Evolutionary conservation across 2,797 vertebrate species (phyloP).

Genomic region (Hippoglossus hippoglossus): DNA sequence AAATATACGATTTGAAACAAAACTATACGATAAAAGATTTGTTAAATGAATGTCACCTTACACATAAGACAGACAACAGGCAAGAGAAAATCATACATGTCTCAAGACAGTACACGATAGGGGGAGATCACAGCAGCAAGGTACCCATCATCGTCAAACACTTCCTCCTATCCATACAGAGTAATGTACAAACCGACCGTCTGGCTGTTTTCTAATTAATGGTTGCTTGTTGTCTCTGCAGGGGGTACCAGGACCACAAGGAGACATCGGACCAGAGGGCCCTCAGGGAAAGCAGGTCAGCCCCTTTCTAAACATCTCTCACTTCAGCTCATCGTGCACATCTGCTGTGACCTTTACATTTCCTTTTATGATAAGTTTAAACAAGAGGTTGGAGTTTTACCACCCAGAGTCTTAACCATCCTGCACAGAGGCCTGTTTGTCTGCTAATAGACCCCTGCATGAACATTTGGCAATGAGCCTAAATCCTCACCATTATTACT

Average conservation of each 20-base stretch:
- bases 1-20: too few species aligned
- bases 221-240: constrained; percentile 61
- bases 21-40: too few species aligned
- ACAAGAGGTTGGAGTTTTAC: constrained; percentile 50
- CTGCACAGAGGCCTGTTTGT: constrained; percentile 47
- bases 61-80: too few species aligned
- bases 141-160: not conserved
- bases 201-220: constrained; percentile 24
- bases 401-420: constrained; percentile 34
- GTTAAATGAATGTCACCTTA: too few species aligned
- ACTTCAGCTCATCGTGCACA: constrained; percentile 42
- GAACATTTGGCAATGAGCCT: constrained; percentile 62
- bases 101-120: too few species aligned
- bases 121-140: too few species aligned
- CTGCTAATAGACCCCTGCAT: constrained; percentile 50
- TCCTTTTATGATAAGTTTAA: constrained; percentile 61
- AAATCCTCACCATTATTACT: constrained; percentile 64
- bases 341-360: constrained; percentile 65
- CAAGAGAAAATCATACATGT: too few species aligned
- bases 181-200: not conserved
- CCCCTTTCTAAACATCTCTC: constrained; percentile 55
- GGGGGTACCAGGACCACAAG: constrained; percentile 89
- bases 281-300: constrained; percentile 90
- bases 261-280: constrained; percentile 90
- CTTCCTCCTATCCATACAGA: not conserved